Percentiles rank a stretch among this genome's conserved stretches.
Evolutionary conservation across 2,113 vertebrate genomes (phyloP).

Genomic region (Hepsetus odoe): DNA sequence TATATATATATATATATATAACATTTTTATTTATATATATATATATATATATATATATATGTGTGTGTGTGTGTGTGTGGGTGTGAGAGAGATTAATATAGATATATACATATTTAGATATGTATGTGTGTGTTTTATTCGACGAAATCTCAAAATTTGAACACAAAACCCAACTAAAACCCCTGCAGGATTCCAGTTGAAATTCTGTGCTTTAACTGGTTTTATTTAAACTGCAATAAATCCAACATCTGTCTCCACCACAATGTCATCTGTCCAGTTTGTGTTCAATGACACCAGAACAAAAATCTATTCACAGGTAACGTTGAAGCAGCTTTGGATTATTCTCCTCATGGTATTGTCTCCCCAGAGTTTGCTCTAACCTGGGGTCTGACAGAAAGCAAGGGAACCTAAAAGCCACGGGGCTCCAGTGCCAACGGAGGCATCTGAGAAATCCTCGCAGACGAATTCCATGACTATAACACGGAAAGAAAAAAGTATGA

Average conservation of each 20-base stretch:
- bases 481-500: neutral
- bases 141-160: too few relatives aligned
- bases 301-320: constrained; percentile 78
- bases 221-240: neutral
- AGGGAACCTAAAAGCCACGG: neutral
- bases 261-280: constrained; percentile 80
- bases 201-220: neutral
- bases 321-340: constrained; percentile 82
- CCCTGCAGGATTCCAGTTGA: neutral
- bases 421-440: neutral
- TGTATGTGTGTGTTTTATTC: too few relatives aligned
- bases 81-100: too few relatives aligned
- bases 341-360: constrained; percentile 36
- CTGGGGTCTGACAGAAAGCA: neutral
- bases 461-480: constrained; percentile 19
- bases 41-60: too few relatives aligned
- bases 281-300: constrained; percentile 84
- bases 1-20: too few relatives aligned
- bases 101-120: too few relatives aligned
- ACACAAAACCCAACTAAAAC: too few relatives aligned
- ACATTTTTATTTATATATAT: too few relatives aligned
- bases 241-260: neutral
- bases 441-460: constrained; percentile 14
- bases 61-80: too few relatives aligned
- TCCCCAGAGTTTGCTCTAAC: neutral